Conservation (phyloP, 30 jellyfish, hydroid and myxozoan genomes). For the Catostylus mosaicus region DNA sequence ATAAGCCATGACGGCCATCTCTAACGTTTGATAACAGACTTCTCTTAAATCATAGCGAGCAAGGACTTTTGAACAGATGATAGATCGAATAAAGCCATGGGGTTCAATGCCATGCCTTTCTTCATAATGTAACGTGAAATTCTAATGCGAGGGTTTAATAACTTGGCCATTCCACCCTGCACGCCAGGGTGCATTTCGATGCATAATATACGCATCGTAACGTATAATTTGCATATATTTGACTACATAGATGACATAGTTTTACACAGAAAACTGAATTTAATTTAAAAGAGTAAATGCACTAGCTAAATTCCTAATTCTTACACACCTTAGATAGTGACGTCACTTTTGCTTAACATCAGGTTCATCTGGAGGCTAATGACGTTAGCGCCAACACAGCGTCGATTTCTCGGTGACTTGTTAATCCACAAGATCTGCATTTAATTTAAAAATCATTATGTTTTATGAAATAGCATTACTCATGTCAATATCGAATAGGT, state of each 20-base stretch:
- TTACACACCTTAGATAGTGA: constrained; percentile 4
- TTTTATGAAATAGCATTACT: background rate
- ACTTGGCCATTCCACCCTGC: background rate
- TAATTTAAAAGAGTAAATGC: background rate
- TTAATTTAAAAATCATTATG: background rate
- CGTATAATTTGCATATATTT: background rate
- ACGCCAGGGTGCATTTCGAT: background rate
- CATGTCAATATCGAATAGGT: too few relatives aligned
- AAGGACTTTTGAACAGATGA: too few relatives aligned
- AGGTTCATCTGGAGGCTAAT: constrained; percentile 61
- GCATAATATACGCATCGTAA: background rate
- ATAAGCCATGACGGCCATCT: too few relatives aligned
- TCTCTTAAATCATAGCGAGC: too few relatives aligned
- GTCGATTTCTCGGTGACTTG: constrained; percentile 88
- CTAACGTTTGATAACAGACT: too few relatives aligned
- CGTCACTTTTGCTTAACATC: background rate
- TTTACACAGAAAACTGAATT: constrained; percentile 6
- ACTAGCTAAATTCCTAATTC: background rate
- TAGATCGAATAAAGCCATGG: too few relatives aligned
- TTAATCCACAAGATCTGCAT: constrained; percentile 76
- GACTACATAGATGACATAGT: background rate
- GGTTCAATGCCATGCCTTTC: too few relatives aligned
- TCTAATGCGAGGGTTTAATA: too few relatives aligned
- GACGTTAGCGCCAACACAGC: constrained; percentile 92
- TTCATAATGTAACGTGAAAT: too few relatives aligned